These are phyloP conservation scores for Fringilla coelebs DNA, from an alignment of 2,797 vertebrate genomes.

Conservation along the genomic window DNA sequence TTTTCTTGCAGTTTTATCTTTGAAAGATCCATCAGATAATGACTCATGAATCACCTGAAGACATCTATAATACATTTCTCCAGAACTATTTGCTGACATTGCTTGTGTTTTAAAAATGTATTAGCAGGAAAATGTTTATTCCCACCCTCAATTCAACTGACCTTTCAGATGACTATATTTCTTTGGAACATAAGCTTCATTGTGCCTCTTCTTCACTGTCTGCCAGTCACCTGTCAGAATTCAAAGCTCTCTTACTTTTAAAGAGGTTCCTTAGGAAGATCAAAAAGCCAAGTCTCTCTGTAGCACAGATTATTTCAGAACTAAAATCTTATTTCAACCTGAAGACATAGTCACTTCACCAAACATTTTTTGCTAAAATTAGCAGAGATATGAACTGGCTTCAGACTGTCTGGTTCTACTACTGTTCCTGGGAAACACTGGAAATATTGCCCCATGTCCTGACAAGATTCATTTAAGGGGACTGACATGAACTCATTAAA, in stretches of 20 bases:
- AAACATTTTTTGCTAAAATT: neutral
- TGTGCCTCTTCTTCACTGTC: neutral
- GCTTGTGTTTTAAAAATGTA: neutral
- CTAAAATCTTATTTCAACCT: neutral
- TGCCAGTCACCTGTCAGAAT: neutral
- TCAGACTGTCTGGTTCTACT: neutral
- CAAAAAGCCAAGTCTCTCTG: constrained; percentile 2
- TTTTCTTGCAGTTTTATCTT: neutral
- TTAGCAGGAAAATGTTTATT: constrained; percentile 1
- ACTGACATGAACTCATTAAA: neutral
- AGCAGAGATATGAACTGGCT: neutral
- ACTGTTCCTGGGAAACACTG: neutral
- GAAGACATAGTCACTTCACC: neutral
- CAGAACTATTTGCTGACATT: neutral
- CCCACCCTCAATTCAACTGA: neutral
- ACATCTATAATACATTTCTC: neutral
- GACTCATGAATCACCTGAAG: neutral
- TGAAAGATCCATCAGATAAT: neutral
- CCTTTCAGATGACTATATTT: neutral
- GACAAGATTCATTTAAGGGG: neutral
- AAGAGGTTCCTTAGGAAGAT: constrained; percentile 11
- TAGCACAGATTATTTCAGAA: neutral
- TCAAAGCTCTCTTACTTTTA: constrained; percentile 18
- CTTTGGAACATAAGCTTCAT: neutral
- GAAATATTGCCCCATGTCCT: neutral